Conservation (phyloP, 2,797 vertebrate species). For the Thripadectes ignobilis region DNA sequence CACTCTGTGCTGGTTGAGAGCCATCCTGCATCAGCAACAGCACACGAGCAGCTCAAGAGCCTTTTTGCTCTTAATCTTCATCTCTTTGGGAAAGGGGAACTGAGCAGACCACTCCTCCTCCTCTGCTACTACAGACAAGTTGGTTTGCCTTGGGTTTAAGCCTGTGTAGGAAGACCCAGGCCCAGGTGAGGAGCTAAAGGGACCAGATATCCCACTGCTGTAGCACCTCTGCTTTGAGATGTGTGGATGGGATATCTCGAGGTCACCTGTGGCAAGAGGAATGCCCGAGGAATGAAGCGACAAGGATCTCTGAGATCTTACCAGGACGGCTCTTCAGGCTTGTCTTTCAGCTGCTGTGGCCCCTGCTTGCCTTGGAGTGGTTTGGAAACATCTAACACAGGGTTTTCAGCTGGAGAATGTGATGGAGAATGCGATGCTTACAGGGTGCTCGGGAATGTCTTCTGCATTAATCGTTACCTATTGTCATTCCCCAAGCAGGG, state of each 20-base stretch:
- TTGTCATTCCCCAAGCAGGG: accelerated
- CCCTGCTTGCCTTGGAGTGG: neutral
- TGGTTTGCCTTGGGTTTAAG: neutral
- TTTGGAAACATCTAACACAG: accelerated
- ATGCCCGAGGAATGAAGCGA: accelerated
- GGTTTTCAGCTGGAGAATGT: neutral
- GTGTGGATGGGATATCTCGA: accelerated
- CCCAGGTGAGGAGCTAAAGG: accelerated
- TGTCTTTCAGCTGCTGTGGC: accelerated
- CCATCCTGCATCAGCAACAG: neutral
- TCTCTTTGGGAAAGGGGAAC: neutral
- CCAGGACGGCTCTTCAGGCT: neutral
- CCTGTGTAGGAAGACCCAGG: neutral
- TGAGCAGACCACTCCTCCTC: neutral
- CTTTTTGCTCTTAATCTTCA: neutral
- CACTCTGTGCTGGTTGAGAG: neutral
- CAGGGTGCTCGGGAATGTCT: neutral
- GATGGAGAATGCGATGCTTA: accelerated
- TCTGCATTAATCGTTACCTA: neutral
- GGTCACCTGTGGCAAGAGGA: neutral
- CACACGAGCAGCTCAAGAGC: neutral
- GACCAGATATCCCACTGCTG: neutral
- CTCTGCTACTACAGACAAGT: neutral
- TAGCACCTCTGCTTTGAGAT: accelerated
- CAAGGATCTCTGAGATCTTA: neutral